Base-by-base conservation (phyloP, 2,113 vertebrate species). In the Coptodon rendalli region DNA sequence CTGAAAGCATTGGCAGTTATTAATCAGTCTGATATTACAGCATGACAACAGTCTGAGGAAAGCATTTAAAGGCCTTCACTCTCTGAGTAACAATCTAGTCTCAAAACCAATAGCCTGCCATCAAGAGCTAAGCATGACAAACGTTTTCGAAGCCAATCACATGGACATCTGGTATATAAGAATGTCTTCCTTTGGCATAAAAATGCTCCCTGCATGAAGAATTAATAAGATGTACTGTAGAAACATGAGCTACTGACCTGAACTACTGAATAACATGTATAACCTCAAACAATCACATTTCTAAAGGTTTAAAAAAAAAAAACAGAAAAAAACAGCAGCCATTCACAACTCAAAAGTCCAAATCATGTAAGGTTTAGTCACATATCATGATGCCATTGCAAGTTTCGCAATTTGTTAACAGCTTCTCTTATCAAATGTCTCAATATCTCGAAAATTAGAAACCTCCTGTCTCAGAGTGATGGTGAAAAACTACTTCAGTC, bases 341-440 rank as follows among this genome's bases (percentile, higher is more conserved):
- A 63, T 63, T 63, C 59, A 34, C 29, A 63, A 19, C 59, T 61
- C 57, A 61, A 10, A 61, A 61, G 27, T 31, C 27, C 14, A 59
- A 59, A 1, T 31, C 57, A 0, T 59, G 1, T 17, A 59, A 61
- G 14, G 27, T 61, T 61, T 31, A 61, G 14, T 61, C 0, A 61
- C 27, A 61, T 31, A 61, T 61, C 14, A 31, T 31, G 27, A 61
- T 17, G 14, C 5, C 57, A 61, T 61, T 1, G 8, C 27, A 61
- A 61, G 57, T 31, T 61, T 61, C 57, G 31, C 27, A 17, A 31
- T 31, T 31, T 61, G 14, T 31, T 31, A 61, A 31, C 57, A 61
- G 14, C 27, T 61, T 61, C 57, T 31, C 57, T 61, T 61, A 61
- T 61, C 57, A 61, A 61, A 17, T 61, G 57, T 59, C 13, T 59